Base-by-base conservation (phyloP, 2,888 invertebrate genomes). In the Macrophya alboannulata region DNA sequence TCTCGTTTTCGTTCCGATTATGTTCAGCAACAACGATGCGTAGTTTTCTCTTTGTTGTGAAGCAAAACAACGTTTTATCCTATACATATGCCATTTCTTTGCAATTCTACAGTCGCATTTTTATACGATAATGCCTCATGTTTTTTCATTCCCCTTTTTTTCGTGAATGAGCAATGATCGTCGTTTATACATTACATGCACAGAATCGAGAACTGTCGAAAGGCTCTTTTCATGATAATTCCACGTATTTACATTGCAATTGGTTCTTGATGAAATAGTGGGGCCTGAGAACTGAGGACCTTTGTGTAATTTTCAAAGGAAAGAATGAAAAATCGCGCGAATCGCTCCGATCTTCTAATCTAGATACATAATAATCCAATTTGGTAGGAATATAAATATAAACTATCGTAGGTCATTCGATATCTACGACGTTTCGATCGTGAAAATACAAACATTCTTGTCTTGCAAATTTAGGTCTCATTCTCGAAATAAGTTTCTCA, bases 401-500 rank as follows among this genome's bases (percentile, higher is more conserved):
- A 21, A 55, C 77, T 37, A 37, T 17, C 37, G 15, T n/a, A 55
- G 51, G 37, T 55, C 55, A 55, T 77, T 37, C 55, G n/a, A 31
- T 55, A 9, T 55, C 31, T 31, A 37, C 51, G 31, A 55, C 77
- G 51, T 51, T 77, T n/a, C 9, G 31, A 37, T 51, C 15, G 37
- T 37, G 10, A 51, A 31, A 77, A 55, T 77, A 55, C 31, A 21
- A 31, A 55, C 0, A 77, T 55, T 31, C 21, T 37, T 55, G 31
- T 37, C 55, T 31, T 77, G 37, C 8, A 51, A 37, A 77, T 55
- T 55, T 9, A 37, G 43, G 76, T 17, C 76, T 48, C 76, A 48
- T 9, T 51, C 51, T 51, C 51, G 17, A 77, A 77, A 77, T 37
- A 77, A 55, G 77, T 77, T 51, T 37, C 21, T 55, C 51, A 77